Evolutionary conservation across 2,797 vertebrate genomes (phyloP).

Genomic region (Pterois miles): DNA sequence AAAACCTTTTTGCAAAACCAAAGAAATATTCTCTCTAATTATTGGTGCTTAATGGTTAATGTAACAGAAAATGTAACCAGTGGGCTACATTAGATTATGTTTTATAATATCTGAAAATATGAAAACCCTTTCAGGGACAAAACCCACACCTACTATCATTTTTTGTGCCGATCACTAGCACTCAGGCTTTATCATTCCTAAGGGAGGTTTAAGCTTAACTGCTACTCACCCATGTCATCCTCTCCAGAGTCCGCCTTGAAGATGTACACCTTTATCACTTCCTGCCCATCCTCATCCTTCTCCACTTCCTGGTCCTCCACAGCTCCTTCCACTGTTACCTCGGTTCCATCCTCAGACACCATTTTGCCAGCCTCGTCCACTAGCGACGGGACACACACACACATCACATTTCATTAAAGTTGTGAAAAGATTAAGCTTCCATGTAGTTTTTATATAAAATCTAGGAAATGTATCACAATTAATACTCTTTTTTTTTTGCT

Average conservation of each 20-base stretch:
- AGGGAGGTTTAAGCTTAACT: neutral
- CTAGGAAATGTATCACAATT: neutral
- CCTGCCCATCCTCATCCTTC: slow-evolving; percentile 96
- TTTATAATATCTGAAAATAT: neutral
- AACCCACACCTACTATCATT: neutral
- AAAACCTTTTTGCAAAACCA: neutral
- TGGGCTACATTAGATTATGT: neutral
- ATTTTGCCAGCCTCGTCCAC: slow-evolving; percentile 98
- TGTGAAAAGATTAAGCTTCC: neutral
- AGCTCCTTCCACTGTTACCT: slow-evolving; percentile 91
- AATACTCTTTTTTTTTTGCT: neutral
- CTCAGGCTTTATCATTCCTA: neutral
- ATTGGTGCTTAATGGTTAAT: neutral
- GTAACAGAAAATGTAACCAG: neutral
- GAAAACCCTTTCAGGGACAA: neutral
- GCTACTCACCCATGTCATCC: slow-evolving; percentile 93
- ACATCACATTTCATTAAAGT: neutral
- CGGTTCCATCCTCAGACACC: slow-evolving; percentile 93
- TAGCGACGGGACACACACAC: slow-evolving; percentile 53
- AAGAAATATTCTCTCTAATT: neutral
- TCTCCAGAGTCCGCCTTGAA: slow-evolving; percentile 99
- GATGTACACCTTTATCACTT: slow-evolving; percentile 99
- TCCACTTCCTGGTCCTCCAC: slow-evolving; percentile 89
- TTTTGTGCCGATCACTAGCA: neutral
- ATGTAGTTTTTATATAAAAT: neutral